Evolutionary conservation across 1,140 invertebrate genomes (phyloP), one percentile per base, ranked within the genome.

Genomic region (Drosophila sturtevanti): DNA sequence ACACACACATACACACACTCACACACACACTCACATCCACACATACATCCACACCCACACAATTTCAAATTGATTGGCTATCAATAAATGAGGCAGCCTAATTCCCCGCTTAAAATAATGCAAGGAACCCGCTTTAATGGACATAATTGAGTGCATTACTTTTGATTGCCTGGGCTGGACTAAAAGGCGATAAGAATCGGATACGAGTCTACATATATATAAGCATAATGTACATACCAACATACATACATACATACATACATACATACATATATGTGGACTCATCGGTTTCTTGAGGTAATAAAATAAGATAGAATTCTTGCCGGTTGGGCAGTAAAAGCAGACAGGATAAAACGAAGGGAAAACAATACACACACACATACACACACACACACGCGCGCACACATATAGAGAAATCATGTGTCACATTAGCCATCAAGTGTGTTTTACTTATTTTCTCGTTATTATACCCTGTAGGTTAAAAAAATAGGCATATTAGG

Each of bases 131-230:
- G 37, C 63, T 69, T 81, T 77, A 78, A 72, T 72, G 77, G 58
- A 18, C 68, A 75, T 89, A 89, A 89, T 89, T 89, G 79, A 89
- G 80, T 90, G 79, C 85, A 85, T 85, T 85, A 85, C 78, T 81
- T 68, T 68, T 82, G 81, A 86, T 86, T 86, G 79, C 63, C 56
- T 54, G 56, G 82, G 35, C 68, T 18, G 66, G 68, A 79, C 68
- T 61, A 63, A 65, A 71, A 69, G 73, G 63, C 65, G 71, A 84
- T 62, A 44, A 62, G 65, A 37, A 61, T 48, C 37, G 60, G 34
- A 10, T 48, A 16, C n/a, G n/a, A n/a, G n/a, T n/a, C n/a, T 41
- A 41, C 6, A 7, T 41, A 41, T 16, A 35, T 35, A 35, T 35
- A 35, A 1, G 4, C 11, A 12, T 35, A 38, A n/a, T n/a, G n/a